phyloP scores from a whole-genome alignment of 2,113 vertebrate genomes.

The Cyanistes caeruleus region DNA sequence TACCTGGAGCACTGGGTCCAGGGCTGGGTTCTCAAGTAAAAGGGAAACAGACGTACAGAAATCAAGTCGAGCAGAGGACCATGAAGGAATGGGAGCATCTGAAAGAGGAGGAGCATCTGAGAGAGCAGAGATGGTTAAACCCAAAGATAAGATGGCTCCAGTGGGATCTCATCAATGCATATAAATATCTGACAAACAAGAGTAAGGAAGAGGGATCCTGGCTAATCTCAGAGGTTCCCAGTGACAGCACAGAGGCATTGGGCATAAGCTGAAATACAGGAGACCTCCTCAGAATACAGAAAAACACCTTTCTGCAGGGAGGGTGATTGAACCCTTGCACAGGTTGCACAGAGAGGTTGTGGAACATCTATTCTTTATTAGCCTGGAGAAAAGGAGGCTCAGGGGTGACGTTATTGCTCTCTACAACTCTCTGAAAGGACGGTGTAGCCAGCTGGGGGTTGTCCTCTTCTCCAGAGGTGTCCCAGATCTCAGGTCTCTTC shows the following conservation, averaged over 20 bases:
- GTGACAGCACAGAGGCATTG: neutral
- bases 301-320: neutral
- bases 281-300: neutral
- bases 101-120: neutral
- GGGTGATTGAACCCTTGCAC: neutral
- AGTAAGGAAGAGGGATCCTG: neutral
- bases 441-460: fast-evolving
- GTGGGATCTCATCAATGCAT: neutral
- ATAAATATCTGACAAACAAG: neutral
- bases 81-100: neutral
- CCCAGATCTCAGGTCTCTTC: neutral
- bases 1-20: neutral
- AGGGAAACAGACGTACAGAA: neutral
- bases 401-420: neutral
- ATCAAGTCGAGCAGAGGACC: neutral
- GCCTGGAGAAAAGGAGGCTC: neutral
- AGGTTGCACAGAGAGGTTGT: neutral
- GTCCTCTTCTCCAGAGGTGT: neutral
- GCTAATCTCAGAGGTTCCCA: neutral
- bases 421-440: neutral
- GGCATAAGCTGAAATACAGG: neutral
- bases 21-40: neutral
- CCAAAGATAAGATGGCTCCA: neutral
- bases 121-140: neutral
- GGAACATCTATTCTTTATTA: neutral